These are phyloP conservation scores for Strix aluco DNA, from an alignment of 2,113 vertebrate species.

Conservation along the genomic window DNA sequence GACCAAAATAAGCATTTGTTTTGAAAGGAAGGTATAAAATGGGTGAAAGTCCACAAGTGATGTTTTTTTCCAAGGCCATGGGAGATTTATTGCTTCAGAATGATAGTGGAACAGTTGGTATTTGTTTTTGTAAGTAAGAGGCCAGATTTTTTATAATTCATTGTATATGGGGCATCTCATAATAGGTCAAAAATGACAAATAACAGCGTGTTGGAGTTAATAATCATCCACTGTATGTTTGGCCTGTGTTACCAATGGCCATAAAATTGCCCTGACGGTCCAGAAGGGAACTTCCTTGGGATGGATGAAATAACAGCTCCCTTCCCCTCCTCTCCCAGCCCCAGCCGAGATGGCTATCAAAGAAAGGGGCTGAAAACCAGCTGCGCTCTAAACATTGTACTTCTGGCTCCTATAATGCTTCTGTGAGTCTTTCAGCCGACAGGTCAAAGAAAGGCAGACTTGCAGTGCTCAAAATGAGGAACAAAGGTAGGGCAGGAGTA, in stretches of 20 bases:
- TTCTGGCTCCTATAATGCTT: not conserved
- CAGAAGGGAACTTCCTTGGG: not conserved
- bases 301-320: not conserved
- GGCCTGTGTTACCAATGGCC: not conserved
- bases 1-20: not conserved
- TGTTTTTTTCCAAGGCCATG: not conserved
- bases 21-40: constrained; percentile 15
- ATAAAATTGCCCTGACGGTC: not conserved
- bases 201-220: not conserved
- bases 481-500: not conserved
- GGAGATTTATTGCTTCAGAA: constrained; percentile 9
- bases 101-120: not conserved
- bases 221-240: not conserved
- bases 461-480: not conserved
- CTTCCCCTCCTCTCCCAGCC: not conserved
- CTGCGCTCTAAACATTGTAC: not conserved
- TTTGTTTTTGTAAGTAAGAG: not conserved
- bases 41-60: not conserved
- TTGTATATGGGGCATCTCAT: not conserved
- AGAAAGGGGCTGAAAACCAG: constrained; percentile 27
- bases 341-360: not conserved
- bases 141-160: not conserved
- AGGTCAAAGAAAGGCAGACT: not conserved
- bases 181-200: constrained; percentile 6
- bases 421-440: not conserved